phyloP scores from a whole-genome alignment of 2,888 invertebrate species.

The Dorcus hopei region DNA sequence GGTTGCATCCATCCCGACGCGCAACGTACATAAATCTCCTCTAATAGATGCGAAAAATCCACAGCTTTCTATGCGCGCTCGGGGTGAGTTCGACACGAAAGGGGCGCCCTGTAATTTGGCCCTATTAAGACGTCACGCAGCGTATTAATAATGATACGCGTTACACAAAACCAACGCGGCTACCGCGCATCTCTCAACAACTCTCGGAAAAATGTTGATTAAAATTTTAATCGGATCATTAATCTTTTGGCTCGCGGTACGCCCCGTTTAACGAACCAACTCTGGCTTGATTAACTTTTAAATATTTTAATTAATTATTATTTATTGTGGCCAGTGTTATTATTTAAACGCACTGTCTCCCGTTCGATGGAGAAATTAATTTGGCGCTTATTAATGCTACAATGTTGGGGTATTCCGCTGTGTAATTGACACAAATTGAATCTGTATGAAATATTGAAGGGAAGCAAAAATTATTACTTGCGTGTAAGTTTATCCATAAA shows the following conservation, averaged over 20 bases:
- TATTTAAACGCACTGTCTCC: slow-evolving; percentile 4
- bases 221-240: slow-evolving; percentile 41
- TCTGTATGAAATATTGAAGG: not conserved
- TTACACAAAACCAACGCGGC: slow-evolving; percentile 34
- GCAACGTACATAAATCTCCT: not conserved
- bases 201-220: slow-evolving; percentile 35
- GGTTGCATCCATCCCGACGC: not conserved
- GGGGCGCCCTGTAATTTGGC: slow-evolving; percentile 33
- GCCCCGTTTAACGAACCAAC: slow-evolving; percentile 32
- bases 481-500: too few relatives aligned
- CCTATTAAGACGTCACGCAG: slow-evolving; percentile 39
- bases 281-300: slow-evolving; percentile 34
- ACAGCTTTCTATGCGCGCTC: not conserved
- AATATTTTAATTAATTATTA: slow-evolving; percentile 36
- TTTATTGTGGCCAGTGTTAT: slow-evolving; percentile 24
- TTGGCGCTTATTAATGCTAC: slow-evolving; percentile 8
- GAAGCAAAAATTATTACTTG: too few relatives aligned
- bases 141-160: slow-evolving; percentile 34
- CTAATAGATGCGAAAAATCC: slow-evolving; percentile 1
- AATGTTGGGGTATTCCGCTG: slow-evolving; percentile 1
- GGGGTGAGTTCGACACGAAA: slow-evolving; percentile 20
- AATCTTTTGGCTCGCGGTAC: slow-evolving; percentile 32
- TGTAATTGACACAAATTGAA: not conserved
- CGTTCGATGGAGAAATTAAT: slow-evolving; percentile 5
- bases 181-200: slow-evolving; percentile 35